Evolutionary conservation across 1,140 invertebrate genomes (phyloP), one percentile per base, ranked within the genome.

Genomic region (Ephestia elutella): DNA sequence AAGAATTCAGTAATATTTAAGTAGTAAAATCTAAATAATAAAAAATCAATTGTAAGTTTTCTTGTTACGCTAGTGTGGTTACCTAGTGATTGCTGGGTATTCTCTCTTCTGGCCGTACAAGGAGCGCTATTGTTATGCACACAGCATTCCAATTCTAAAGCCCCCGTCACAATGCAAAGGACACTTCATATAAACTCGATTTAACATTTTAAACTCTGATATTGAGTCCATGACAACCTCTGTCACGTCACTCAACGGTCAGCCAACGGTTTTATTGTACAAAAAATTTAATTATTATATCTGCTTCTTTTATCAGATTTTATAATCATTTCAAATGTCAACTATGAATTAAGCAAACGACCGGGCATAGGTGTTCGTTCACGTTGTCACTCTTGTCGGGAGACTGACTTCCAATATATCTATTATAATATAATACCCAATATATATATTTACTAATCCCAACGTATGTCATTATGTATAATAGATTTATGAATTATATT

Each of bases 211-310:
- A 65, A 66, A 74, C 61, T 59, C 56, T 69, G 73, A 78, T 64
- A 74, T 70, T 73, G 71, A 73, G 66, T 63, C 57, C 65, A 67
- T 63, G 71, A 76, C 80, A 80, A 75, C 63, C 70, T 71, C 65
- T 19, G 61, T 60, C 57, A 66, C 75, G 82, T 82, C 82, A 86
- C 74, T 87, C 85, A 82, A 78, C 76, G 82, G 78, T 83, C 85
- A 85, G 54, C 60, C 68, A 75, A 85, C 74, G 71, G 79, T 82
- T 82, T 77, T 71, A 66, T 67, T 56, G 56, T 65, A 71, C 70
- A 78, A 75, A 75, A 62, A 60, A 65, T 44, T 20, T n/a, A n/a
- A n/a, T n/a, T n/a, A n/a, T n/a, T 64, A 71, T 66, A 66, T 51
- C 49, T 60, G 57, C 28, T 57, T 57, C 69, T 69, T 72, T 71